Percentiles rank a stretch among this genome's conserved stretches.
Evolutionary conservation across 2,113 vertebrate genomes (phyloP).

Genomic region (Cyprinodon tularosa): DNA sequence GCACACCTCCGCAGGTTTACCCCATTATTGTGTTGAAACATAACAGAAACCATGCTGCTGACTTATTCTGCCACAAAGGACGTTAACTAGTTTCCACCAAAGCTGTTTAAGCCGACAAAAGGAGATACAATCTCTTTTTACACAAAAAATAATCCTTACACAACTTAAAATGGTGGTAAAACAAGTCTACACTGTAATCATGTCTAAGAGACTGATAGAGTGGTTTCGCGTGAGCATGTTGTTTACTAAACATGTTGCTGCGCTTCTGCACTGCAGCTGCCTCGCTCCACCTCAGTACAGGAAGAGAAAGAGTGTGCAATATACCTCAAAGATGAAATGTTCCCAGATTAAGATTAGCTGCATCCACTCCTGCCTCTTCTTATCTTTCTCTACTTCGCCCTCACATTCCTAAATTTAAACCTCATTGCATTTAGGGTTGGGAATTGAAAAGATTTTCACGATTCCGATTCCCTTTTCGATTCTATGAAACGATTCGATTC

Average conservation of each 20-base stretch:
- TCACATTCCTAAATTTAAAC: slow-evolving; percentile 41
- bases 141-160: neutral
- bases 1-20: neutral
- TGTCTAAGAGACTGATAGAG: neutral
- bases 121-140: neutral
- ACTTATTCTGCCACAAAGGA: slow-evolving; percentile 10
- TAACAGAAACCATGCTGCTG: neutral
- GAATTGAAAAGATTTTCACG: no score
- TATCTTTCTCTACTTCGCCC: slow-evolving; percentile 32
- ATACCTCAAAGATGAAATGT: slow-evolving; percentile 42
- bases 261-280: slow-evolving; percentile 14
- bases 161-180: neutral
- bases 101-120: neutral
- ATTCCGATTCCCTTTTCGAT: no score
- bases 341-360: slow-evolving; percentile 61
- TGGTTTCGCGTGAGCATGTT: neutral
- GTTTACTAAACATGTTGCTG: slow-evolving; percentile 1
- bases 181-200: neutral
- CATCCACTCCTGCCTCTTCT: slow-evolving; percentile 58
- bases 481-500: no score
- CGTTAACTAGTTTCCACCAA: slow-evolving; percentile 10
- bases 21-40: neutral
- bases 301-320: slow-evolving; percentile 20
- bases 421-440: slow-evolving; percentile 15
- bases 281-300: slow-evolving; percentile 22